Evolutionary conservation across 2,113 vertebrate genomes (phyloP).

Genomic region (Columbina picui): DNA sequence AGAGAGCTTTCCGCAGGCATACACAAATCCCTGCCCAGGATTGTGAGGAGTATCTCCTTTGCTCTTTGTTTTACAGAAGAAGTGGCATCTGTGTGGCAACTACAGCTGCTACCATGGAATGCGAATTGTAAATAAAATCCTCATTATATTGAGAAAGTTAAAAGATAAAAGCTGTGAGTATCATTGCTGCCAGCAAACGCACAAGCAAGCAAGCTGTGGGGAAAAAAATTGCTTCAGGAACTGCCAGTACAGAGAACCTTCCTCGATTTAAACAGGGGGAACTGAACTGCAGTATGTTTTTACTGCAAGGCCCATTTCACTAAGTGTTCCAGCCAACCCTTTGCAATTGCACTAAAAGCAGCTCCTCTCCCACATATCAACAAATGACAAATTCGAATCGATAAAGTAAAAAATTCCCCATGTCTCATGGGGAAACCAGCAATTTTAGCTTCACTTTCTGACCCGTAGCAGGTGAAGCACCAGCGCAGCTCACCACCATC

Average conservation of each 20-base stretch:
- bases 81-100: background rate
- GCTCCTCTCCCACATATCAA: background rate
- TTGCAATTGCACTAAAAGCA: background rate
- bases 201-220: background rate
- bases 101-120: background rate
- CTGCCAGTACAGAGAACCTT: background rate
- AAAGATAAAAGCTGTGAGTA: background rate
- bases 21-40: background rate
- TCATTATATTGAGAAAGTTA: background rate
- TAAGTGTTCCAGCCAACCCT: background rate
- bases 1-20: background rate
- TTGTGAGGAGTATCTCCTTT: background rate
- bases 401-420: background rate
- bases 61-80: background rate
- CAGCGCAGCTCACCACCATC: rapidly evolving
- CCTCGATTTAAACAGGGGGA: background rate
- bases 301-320: background rate
- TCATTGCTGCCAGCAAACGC: background rate
- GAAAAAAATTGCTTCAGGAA: background rate
- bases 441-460: background rate
- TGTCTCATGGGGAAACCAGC: background rate
- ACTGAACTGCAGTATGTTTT: background rate
- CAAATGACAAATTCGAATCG: background rate
- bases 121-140: background rate
- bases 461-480: background rate